Evolutionary conservation across 2,113 vertebrate genomes (phyloP).

Genomic region (Climacteris rufus): DNA sequence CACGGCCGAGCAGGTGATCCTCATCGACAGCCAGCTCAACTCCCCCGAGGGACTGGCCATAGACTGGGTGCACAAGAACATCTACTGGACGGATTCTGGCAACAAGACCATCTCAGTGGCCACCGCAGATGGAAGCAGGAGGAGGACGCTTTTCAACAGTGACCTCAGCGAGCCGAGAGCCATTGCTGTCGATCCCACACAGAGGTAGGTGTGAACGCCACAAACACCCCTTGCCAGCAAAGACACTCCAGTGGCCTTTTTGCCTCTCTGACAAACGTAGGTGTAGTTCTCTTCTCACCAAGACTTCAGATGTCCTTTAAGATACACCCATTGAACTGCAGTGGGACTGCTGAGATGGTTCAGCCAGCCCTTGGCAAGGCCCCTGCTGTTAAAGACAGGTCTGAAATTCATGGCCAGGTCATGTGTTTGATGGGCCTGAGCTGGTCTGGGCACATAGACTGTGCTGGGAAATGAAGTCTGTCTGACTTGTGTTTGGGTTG

Average conservation of each 20-base stretch:
- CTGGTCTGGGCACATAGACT: background rate
- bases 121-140: constrained; percentile 85
- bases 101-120: constrained; percentile 96
- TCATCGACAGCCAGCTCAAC: constrained; percentile 87
- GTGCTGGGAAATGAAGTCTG: background rate
- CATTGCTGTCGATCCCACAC: constrained; percentile 91
- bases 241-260: rapidly evolving
- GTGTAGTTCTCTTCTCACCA: background rate
- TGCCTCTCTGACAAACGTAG: background rate
- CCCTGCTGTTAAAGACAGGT: background rate
- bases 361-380: background rate
- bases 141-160: constrained; percentile 85
- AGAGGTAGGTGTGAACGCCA: constrained; percentile 77
- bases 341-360: background rate
- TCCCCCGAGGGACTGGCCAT: constrained; percentile 93
- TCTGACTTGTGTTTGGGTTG: background rate
- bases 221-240: background rate
- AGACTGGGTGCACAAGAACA: constrained; percentile 97
- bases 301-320: background rate
- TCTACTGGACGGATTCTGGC: constrained; percentile 98
- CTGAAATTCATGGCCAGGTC: background rate
- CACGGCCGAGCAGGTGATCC: constrained; percentile 82
- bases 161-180: constrained; percentile 91
- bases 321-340: background rate
- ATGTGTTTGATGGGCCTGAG: background rate